These are phyloP conservation scores for Macroglossus sobrinus DNA, from an alignment of 2,113 vertebrate species.

Conservation along the genomic window DNA sequence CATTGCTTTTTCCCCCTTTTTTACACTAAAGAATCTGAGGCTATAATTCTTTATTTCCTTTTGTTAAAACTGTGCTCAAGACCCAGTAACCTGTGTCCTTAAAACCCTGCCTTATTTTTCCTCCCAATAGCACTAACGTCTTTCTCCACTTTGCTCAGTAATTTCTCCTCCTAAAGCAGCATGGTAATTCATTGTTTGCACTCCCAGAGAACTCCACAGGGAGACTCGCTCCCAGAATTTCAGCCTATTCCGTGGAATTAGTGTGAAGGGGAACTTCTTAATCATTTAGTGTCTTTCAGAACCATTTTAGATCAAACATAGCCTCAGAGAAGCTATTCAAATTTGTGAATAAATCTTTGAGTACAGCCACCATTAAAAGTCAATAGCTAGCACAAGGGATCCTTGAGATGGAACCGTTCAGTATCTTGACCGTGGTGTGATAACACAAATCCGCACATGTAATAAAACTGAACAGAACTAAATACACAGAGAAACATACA, in stretches of 20 bases:
- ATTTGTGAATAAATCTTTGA: not conserved
- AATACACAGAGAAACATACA: not conserved
- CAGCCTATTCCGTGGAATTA: not conserved
- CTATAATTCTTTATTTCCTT: constrained; percentile 25
- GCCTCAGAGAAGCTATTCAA: constrained; percentile 7
- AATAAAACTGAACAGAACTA: not conserved
- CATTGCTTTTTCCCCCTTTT: not conserved
- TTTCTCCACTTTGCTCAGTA: not conserved
- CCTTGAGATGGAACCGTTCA: not conserved
- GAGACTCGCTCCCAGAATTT: not conserved
- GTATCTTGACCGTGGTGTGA: not conserved
- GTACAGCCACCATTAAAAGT: not conserved
- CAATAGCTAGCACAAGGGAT: not conserved
- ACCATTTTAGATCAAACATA: not conserved
- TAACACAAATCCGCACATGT: not conserved
- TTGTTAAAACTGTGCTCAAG: constrained; percentile 10
- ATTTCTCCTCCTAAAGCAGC: not conserved
- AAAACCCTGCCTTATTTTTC: not conserved
- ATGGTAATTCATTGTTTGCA: not conserved
- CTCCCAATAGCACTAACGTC: not conserved
- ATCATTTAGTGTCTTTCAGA: not conserved
- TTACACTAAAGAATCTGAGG: constrained; percentile 8
- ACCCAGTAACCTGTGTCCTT: not conserved
- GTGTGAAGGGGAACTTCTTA: not conserved
- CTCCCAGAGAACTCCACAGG: not conserved